Conservation (phyloP, 2,113 vertebrate species). For the Dromaius novaehollandiae region DNA sequence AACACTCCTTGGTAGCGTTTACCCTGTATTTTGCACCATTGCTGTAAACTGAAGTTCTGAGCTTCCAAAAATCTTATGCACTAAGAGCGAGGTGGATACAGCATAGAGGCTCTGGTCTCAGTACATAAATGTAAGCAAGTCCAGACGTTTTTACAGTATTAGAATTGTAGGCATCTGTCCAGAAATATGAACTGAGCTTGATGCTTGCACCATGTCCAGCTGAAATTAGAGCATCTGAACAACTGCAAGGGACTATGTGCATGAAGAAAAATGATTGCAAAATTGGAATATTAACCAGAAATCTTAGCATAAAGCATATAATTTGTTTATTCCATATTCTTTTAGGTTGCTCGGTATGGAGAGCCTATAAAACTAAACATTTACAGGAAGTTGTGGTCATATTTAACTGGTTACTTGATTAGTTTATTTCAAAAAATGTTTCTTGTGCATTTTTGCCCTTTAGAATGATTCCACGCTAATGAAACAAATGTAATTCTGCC, state of each 20-base stretch:
- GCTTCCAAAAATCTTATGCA: neutral
- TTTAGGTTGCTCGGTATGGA: neutral
- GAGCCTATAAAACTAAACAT: neutral
- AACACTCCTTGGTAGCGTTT: neutral
- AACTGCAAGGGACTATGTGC: neutral
- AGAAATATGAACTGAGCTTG: neutral
- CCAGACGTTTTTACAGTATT: neutral
- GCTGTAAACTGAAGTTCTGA: neutral
- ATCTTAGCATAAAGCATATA: neutral
- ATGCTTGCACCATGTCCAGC: neutral
- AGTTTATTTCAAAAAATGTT: neutral
- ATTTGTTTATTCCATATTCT: neutral
- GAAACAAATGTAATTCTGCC: slow-evolving; percentile 40
- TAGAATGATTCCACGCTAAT: slow-evolving; percentile 4
- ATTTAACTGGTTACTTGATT: slow-evolving; percentile 26
- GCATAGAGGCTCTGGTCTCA: neutral
- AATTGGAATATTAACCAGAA: neutral
- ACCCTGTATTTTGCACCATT: neutral
- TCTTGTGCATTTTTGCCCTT: slow-evolving; percentile 20
- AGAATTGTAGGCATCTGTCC: neutral
- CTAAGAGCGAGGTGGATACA: neutral
- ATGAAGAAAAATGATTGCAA: neutral
- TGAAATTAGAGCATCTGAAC: neutral
- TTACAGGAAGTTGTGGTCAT: slow-evolving; percentile 13
- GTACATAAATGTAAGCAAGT: neutral